These are phyloP conservation scores for Apaloderma vittatum DNA, from an alignment of 2,113 vertebrate genomes.

Conservation along the genomic window DNA sequence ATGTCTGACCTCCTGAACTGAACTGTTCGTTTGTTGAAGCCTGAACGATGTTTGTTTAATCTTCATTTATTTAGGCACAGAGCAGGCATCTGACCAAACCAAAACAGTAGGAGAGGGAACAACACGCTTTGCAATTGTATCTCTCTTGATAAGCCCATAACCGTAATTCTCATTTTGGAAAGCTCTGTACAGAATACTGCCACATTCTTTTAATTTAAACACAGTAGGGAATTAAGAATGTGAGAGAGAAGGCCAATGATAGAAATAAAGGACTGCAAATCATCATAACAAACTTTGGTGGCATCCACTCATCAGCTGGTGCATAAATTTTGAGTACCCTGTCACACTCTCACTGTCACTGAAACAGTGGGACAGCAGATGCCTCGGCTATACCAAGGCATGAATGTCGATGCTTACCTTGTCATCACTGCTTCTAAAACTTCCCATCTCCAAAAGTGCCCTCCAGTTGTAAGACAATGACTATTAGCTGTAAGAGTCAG, in stretches of 20 bases:
- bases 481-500: background rate
- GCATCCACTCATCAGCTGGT: fast-evolving
- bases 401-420: background rate
- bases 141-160: background rate
- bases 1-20: background rate
- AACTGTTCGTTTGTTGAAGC: background rate
- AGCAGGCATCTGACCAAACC: background rate
- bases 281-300: fast-evolving
- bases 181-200: background rate
- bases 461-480: background rate
- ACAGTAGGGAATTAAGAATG: background rate
- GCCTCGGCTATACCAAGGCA: background rate
- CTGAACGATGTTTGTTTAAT: background rate
- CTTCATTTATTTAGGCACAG: background rate
- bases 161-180: background rate
- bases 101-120: background rate
- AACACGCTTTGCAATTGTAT: background rate
- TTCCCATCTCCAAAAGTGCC: background rate
- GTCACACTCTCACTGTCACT: background rate
- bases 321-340: background rate
- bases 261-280: background rate
- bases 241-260: fast-evolving
- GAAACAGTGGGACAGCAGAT: too few species aligned
- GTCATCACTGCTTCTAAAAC: background rate
- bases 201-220: background rate